Evolutionary conservation across 2,113 vertebrate species (phyloP).

Genomic region (Eclectus roratus): DNA sequence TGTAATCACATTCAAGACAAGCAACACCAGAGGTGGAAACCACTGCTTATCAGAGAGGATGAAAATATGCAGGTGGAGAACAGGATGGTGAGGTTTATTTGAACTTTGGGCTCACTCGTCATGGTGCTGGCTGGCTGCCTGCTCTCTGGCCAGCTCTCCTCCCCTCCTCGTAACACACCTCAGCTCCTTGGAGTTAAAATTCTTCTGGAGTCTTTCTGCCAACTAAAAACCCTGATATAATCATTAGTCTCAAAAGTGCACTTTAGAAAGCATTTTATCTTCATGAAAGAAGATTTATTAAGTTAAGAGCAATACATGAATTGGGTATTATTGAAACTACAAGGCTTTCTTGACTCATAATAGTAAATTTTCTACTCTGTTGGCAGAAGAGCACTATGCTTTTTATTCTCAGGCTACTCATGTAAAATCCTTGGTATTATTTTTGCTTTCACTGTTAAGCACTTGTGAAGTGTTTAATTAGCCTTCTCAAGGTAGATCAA

Average conservation of each 20-base stretch:
- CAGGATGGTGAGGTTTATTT: rapidly evolving
- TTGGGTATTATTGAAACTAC: slow-evolving; percentile 8
- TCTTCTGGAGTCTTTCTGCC: neutral
- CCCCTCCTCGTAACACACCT: neutral
- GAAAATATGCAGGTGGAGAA: neutral
- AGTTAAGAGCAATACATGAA: slow-evolving; percentile 3
- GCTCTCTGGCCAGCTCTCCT: neutral
- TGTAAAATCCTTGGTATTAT: neutral
- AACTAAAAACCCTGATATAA: neutral
- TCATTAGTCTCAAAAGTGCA: slow-evolving; percentile 9
- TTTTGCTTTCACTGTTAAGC: neutral
- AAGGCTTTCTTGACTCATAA: neutral
- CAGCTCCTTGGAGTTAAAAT: neutral
- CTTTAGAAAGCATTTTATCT: slow-evolving; percentile 43
- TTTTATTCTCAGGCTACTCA: neutral
- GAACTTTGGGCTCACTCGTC: neutral
- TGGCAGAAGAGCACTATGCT: neutral
- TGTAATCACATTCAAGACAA: neutral
- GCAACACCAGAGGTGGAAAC: neutral
- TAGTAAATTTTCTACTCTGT: slow-evolving; percentile 29
- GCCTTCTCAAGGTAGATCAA: neutral
- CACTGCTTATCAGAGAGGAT: neutral
- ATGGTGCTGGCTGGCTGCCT: neutral
- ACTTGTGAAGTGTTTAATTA: neutral
- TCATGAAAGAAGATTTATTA: slow-evolving; percentile 43